Percentiles rank a stretch among this genome's conserved stretches.
Conservation (phyloP, 2,797 vertebrate species). For the Anguilla marmorata region DNA sequence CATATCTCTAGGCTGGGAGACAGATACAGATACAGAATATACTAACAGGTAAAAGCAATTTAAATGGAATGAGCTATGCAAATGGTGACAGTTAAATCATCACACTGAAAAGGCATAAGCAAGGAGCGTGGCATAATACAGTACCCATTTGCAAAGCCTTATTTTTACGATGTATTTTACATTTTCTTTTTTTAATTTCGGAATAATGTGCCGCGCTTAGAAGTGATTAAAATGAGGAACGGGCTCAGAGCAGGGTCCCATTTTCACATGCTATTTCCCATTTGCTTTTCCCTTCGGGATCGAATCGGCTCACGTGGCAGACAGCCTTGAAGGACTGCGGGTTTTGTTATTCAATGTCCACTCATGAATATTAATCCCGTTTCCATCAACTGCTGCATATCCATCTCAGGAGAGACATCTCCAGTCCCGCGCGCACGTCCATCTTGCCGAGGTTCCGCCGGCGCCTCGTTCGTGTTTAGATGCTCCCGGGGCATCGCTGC, state of each 20-base stretch:
- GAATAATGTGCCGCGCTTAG: neutral
- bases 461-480: neutral
- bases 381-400: neutral
- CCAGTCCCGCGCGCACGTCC: neutral
- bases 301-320: neutral
- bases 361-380: slow-evolving; percentile 15
- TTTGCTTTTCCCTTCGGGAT: neutral
- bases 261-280: neutral
- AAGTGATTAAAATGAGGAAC: neutral
- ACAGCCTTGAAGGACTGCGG: neutral
- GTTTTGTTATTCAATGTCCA: neutral
- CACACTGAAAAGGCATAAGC: too few species aligned
- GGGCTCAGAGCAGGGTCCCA: neutral
- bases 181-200: neutral
- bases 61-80: slow-evolving; percentile 3
- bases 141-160: neutral
- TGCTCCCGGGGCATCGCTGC: neutral
- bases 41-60: neutral
- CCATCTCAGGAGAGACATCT: neutral
- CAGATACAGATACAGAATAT: neutral
- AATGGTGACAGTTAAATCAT: neutral
- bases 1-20: neutral
- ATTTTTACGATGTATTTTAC: neutral
- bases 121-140: neutral
- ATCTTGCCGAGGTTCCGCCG: neutral